Evolutionary conservation across 64 coral and sea anemone genomes (phyloP).

Genomic region (Montipora capricornis): DNA sequence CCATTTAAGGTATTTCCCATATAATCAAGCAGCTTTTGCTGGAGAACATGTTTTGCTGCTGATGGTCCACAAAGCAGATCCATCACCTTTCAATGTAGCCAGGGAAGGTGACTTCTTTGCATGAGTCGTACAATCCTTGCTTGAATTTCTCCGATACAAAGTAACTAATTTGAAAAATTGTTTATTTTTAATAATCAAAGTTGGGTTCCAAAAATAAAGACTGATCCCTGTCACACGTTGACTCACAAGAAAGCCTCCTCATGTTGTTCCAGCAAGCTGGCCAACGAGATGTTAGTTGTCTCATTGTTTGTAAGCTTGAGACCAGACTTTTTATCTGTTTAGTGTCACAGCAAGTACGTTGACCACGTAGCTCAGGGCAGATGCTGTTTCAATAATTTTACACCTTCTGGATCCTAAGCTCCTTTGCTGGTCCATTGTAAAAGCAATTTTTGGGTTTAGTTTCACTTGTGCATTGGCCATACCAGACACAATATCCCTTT

Average conservation of each 20-base stretch:
- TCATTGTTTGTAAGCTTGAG: conserved; percentile 47
- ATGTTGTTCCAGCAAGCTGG: conserved; percentile 93
- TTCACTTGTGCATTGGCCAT: conserved; percentile 68
- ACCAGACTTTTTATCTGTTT: conserved; percentile 61
- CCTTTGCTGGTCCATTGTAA: conserved; percentile 89
- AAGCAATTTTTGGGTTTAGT: conserved; percentile 63
- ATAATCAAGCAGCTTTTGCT: conserved; percentile 40
- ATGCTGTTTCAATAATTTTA: conserved; percentile 45
- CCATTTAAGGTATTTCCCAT: conserved; percentile 83
- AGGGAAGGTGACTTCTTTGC: conserved; percentile 92
- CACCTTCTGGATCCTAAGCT: conserved; percentile 41
- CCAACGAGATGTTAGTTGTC: conserved; percentile 71
- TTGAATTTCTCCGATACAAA: conserved; percentile 64
- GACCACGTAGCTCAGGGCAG: conserved; percentile 71
- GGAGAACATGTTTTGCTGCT: conserved; percentile 40
- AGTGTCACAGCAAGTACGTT: conserved; percentile 70
- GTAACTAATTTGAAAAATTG: too few species aligned
- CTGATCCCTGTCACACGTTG: conserved; percentile 85
- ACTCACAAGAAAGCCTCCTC: conserved; percentile 69
- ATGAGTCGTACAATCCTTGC: conserved; percentile 80
- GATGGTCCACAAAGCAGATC: conserved; percentile 74
- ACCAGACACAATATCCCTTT: conserved; percentile 95
- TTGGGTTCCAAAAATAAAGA: too few species aligned
- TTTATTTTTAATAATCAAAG: too few species aligned
- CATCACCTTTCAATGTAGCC: conserved; percentile 64